Evolutionary conservation across 2,113 vertebrate genomes (phyloP), one percentile per base, ranked within the genome.

Genomic region (Hirundichthys speculiger): DNA sequence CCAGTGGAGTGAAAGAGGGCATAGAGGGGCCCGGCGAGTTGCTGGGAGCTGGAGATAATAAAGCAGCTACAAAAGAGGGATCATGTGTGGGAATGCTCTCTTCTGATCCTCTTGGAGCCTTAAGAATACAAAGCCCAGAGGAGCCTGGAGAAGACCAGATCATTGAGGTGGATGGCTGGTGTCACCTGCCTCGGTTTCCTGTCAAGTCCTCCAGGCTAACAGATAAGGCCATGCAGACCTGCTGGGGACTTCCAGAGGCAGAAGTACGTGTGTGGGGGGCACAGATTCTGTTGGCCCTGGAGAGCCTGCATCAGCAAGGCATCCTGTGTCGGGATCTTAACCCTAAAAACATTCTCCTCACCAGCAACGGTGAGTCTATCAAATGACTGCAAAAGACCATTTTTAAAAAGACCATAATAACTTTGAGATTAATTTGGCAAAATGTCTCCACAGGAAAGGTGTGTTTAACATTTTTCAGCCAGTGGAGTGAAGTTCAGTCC

Each of bases 281-380:
- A 0, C 95, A 99, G 92, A 92, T 94, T 15, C 89, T 99, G 21
- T 69, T 98, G 85, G 96, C 96, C 2, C 84, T 99, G 65, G 97
- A 98, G 68, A 96, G 94, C 14, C 93, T 99, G 63, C 98, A 99
- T 50, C 91, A 98, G 71, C 96, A 99, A 80, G 96, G 97, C 19
- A 85, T 99, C n/a, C 57, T 99, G 64, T 99, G 98, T 87, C 91
- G 91, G 41, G 98, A 99, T 69, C 95, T 99, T 73, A 99, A 97
- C 74, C 97, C 98, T n/a, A 94, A 91, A 80, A 99, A 99, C 64
- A 77, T 99, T 73, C 93, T 99, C n/a, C 91, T 99, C 47, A 95
- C 94, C 60, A 88, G 87, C 75, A 91, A 92, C 0, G 97, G 98
- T 99, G 86, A 86, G 85, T 80, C 24, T 16, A 2, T 16, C 9